These are phyloP conservation scores for Pelodiscus sinensis DNA, from an alignment of 2,113 vertebrate genomes.

Conservation along the genomic window DNA sequence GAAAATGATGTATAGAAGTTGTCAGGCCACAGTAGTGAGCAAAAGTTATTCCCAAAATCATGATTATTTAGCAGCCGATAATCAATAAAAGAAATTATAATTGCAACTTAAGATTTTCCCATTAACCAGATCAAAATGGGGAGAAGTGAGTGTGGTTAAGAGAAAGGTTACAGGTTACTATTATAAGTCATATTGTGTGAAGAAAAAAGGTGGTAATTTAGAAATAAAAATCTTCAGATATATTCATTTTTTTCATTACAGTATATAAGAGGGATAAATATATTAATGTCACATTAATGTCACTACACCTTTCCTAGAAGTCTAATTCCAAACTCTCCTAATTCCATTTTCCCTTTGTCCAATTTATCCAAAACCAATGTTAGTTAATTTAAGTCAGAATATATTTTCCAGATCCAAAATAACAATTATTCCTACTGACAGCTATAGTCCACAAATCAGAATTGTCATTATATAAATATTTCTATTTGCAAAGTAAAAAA, in stretches of 20 bases:
- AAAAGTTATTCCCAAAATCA: not conserved
- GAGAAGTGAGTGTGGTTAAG: not conserved
- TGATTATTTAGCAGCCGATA: not conserved
- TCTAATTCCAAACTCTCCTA: not conserved
- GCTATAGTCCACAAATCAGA: not conserved
- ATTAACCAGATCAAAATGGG: not conserved
- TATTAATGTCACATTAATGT: not conserved
- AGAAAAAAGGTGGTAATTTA: not conserved
- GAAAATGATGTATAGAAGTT: not conserved
- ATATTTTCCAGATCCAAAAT: not conserved
- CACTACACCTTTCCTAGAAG: not conserved
- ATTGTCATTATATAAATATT: not conserved
- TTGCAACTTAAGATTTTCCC: not conserved
- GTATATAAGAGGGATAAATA: not conserved
- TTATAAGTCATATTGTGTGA: not conserved
- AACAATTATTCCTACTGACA: not conserved
- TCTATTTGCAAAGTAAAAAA: not conserved
- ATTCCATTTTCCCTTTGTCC: rapidly evolving
- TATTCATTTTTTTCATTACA: not conserved
- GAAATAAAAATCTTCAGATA: not conserved
- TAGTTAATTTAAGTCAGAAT: not conserved
- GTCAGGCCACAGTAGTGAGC: not conserved
- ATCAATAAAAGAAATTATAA: not conserved
- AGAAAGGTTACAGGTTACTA: not conserved
- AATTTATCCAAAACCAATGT: not conserved